Evolutionary conservation across 2,888 invertebrate species (phyloP), one percentile per base, ranked within the genome.

Genomic region (Acanthosepion lycidas): DNA sequence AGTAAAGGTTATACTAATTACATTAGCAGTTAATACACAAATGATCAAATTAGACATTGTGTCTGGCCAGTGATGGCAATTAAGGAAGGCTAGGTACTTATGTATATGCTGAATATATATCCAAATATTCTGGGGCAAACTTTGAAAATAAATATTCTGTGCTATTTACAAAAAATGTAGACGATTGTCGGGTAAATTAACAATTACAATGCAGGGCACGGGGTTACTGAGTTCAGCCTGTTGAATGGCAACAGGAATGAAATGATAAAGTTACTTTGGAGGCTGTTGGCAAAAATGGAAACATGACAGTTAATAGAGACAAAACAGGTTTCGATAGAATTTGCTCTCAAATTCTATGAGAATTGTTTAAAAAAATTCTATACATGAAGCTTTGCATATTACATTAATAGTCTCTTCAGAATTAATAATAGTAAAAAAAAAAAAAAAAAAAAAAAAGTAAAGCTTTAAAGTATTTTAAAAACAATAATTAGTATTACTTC

Each of bases 1-100:
- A 78, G 51, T 49, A 93, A 93, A 93, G 93, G 93, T 93, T 49
- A 93, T 93, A 93, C 48, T 93, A 93, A 93, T 93, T 93, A 23
- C 49, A 93, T 53, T 93, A 49, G 9, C 49, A 53, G 93, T 53
- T 53, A 49, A 93, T 28, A 53, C n/a, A 53, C n/a, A 92, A 92
- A 23, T 33, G 93, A 49, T 93, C 48, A 28, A n/a, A 93, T 93
- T 93, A 53, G 49, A 49, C 20, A 28, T 51, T 51, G 18, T n/a
- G 78, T n/a, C 78, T n/a, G 78, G 33, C 78, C n/a, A 15, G 15
- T 78, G n/a, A 78, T 78, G 18, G n/a, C 78, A 78, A 78, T 78
- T 78, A 78, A 78, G n/a, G 78, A 33, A 78, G 78, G 78, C 23
- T n/a, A 33, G 15, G 78, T 78, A n/a, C 12, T n/a, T 78, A 78